A percentile compares a stretch with the other conserved stretches of the same genome.
Evolutionary conservation across 2,888 invertebrate species (phyloP).

Genomic region (Cistogaster globosa): DNA sequence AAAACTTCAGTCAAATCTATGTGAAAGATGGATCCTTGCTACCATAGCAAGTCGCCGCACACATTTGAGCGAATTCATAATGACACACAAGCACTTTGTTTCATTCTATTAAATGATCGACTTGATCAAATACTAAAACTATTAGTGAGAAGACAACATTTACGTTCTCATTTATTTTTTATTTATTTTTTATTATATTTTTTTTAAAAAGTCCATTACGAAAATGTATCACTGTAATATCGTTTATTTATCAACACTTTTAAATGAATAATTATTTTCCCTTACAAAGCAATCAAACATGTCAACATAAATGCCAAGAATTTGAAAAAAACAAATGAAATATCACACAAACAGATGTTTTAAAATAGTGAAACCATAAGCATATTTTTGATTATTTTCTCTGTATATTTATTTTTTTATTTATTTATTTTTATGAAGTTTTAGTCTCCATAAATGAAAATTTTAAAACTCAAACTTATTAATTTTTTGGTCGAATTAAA

Average conservation of each 20-base stretch:
- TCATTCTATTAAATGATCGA: too few relatives aligned
- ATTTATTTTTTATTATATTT: neutral
- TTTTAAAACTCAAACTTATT: too few relatives aligned
- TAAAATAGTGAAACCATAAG: neutral
- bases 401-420: neutral
- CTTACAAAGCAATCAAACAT: conserved; percentile 47
- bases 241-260: conserved; percentile 42
- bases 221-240: neutral
- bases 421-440: neutral
- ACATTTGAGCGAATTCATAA: too few relatives aligned
- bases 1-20: too few relatives aligned
- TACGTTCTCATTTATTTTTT: neutral
- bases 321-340: conserved; percentile 13
- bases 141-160: too few relatives aligned
- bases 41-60: too few relatives aligned
- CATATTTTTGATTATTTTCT: neutral
- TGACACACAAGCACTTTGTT: too few relatives aligned
- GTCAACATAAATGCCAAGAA: conserved; percentile 44
- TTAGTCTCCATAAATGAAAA: too few relatives aligned
- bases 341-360: neutral
- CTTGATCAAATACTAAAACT: too few relatives aligned
- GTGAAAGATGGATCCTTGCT: too few relatives aligned
- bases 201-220: neutral
- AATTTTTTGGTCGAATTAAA: neutral
- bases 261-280: conserved; percentile 35